phyloP scores from a whole-genome alignment of 2,113 vertebrate species.

The Salvelinus namaycush region DNA sequence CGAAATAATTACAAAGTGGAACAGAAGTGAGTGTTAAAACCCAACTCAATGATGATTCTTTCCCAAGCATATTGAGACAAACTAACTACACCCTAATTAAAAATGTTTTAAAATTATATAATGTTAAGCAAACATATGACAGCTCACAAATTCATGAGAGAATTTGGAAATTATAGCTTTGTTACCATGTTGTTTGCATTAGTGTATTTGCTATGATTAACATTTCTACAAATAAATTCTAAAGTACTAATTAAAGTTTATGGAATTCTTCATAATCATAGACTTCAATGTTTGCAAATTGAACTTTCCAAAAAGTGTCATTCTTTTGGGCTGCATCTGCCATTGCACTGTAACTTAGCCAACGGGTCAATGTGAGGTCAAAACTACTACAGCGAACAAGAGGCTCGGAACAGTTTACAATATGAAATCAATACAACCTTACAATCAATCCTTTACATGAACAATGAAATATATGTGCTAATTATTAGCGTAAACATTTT shows the following conservation, averaged over 20 bases:
- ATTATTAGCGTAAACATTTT: no score
- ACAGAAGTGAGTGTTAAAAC: conserved; percentile 60
- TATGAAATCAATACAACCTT: no score
- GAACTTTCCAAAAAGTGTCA: conserved; percentile 56
- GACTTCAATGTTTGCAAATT: conserved; percentile 65
- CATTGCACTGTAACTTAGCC: conserved; percentile 54
- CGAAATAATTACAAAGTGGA: conserved; percentile 77
- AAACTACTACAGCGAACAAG: conserved; percentile 54
- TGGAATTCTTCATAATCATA: conserved; percentile 71
- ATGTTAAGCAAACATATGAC: conserved; percentile 74
- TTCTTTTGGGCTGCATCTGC: neutral
- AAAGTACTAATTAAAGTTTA: conserved; percentile 69
- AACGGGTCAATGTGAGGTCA: conserved; percentile 67
- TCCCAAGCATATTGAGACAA: conserved; percentile 72
- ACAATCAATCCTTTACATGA: no score
- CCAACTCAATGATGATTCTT: conserved; percentile 65
- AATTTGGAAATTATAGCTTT: conserved; percentile 74
- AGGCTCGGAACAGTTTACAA: no score
- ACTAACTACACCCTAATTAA: conserved; percentile 74
- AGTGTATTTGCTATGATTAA: conserved; percentile 59
- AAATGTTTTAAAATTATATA: conserved; percentile 73
- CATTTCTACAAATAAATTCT: conserved; percentile 60
- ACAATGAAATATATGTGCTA: no score
- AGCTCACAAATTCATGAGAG: conserved; percentile 70
- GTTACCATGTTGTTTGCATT: conserved; percentile 65